Base-by-base conservation (phyloP, 2,888 invertebrate species). In the Eristalis arbustorum region DNA sequence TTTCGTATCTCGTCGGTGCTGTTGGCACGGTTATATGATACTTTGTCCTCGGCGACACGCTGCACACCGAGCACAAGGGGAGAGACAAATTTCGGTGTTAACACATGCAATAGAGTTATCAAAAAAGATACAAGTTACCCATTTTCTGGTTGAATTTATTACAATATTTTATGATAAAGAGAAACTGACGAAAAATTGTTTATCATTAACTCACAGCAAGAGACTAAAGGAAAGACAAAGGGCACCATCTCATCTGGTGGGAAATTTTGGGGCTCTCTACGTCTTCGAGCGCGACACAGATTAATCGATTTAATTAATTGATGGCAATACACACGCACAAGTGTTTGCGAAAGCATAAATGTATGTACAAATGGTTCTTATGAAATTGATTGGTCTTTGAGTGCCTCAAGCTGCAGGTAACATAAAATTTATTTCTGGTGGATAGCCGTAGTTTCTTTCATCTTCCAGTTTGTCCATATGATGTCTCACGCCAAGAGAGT, bases 251-350 rank as follows among this genome's bases (percentile, higher is more conserved):
- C 72, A 72, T 72, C 72, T 66, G 42, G 66, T 78, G 78, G 59
- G 78, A 78, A 78, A 72, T 62, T 78, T 72, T 71, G 13, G 10
- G 13, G 40, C 63, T 78, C 11, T 64, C 40, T 40, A 40, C 25
- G 28, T 31, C n/a, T 66, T 64, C 25, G 28, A 49, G 8, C 4
- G n/a, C 37, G 78, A 78, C 78, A 18, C 66, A 71, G 78, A 78
- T 78, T 78, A 72, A 78, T 78, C 31, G 71, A 34, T 72, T 78
- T 64, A 64, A 78, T 78, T 78, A 72, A 78, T 72, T 34, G 71
- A 42, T 72, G 31, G 67, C 67, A 61, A 18, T 18, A n/a, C 49
- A 49, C 18, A 49, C 49, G 6, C 18, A 61, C 18, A 40, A 49
- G 61, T 72, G 78, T 59, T 59, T 72, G 71, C 71, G 22, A 77